Percentiles rank a stretch among this genome's conserved stretches.
Evolutionary conservation across 2,113 vertebrate species (phyloP).

Genomic region (Ochotona princeps): DNA sequence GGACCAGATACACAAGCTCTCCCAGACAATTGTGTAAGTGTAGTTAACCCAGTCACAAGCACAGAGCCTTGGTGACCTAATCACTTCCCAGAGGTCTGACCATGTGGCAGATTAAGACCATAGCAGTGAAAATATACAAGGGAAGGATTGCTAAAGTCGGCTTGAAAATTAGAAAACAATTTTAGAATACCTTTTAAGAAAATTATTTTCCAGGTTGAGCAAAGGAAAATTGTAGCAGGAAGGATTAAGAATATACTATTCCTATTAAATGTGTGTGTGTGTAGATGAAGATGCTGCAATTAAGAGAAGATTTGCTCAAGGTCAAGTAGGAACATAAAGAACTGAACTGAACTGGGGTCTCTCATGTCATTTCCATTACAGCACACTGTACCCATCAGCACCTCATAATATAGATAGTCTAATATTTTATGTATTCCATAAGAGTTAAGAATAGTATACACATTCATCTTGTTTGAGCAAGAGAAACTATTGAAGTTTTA

Average conservation of each 20-base stretch:
- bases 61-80: not conserved
- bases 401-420: not conserved
- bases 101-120: not conserved
- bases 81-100: not conserved
- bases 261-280: not conserved
- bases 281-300: not conserved
- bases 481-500: not conserved
- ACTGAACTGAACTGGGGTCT: not conserved
- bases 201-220: not conserved
- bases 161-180: not conserved
- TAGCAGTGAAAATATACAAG: not conserved
- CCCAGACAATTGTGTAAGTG: not conserved
- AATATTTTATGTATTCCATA: not conserved
- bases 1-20: not conserved
- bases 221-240: not conserved
- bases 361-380: not conserved
- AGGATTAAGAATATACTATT: not conserved
- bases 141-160: not conserved
- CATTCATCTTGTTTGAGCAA: not conserved
- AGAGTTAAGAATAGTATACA: not conserved
- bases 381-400: not conserved
- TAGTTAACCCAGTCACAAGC: not conserved
- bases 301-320: not conserved
- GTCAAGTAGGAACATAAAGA: not conserved
- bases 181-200: not conserved